Evolutionary conservation across 2,113 vertebrate genomes (phyloP).

Genomic region (Psammodynastes pulverulentus): DNA sequence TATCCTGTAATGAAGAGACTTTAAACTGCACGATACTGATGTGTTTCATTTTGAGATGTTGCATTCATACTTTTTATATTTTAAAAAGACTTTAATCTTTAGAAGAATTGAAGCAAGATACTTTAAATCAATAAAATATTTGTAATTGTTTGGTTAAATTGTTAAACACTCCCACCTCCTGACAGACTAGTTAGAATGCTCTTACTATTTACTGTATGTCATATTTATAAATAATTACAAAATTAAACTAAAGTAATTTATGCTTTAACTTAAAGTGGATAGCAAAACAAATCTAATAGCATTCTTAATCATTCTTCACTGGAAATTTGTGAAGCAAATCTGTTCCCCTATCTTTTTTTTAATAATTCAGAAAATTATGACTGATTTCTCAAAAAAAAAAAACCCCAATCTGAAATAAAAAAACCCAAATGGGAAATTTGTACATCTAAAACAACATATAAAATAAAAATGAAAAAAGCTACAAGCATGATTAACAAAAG

Average conservation of each 20-base stretch:
- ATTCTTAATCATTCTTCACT: not conserved
- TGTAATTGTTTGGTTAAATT: not conserved
- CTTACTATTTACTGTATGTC: not conserved
- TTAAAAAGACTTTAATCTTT: not conserved
- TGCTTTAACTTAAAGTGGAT: not conserved
- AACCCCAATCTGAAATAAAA: not conserved
- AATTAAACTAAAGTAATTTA: not conserved
- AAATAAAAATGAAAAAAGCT: conserved; percentile 33
- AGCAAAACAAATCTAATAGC: not conserved
- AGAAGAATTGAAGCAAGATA: not conserved
- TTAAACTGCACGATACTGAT: not conserved
- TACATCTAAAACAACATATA: not conserved
- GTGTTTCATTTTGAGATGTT: not conserved
- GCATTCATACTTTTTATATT: not conserved
- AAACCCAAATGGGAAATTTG: not conserved
- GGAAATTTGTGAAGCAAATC: not conserved
- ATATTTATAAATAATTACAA: not conserved
- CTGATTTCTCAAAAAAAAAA: not conserved
- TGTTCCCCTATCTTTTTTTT: not conserved
- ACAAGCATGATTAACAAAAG: conserved; percentile 21
- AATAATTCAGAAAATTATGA: not conserved
- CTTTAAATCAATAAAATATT: not conserved
- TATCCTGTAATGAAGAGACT: not conserved
- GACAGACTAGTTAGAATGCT: not conserved
- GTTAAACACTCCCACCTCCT: not conserved